Base-by-base conservation (phyloP, 2,113 vertebrate genomes). In the Paracanthobrama guichenoti region DNA sequence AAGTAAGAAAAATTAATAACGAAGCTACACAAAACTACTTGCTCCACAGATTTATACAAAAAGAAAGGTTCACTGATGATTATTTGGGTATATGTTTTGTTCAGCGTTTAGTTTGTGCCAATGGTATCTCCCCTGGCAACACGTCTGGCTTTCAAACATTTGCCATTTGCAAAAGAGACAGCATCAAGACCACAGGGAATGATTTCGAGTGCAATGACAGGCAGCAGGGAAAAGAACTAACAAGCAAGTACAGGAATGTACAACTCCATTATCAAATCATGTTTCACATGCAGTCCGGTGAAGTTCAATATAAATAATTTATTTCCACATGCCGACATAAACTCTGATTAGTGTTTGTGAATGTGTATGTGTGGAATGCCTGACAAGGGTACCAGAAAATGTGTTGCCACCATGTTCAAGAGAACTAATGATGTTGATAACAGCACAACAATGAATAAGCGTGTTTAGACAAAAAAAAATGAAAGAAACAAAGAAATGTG, bases 251-350 rank as follows among this genome's bases (percentile, higher is more conserved):
- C 67, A 50, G 10, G 44, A 80, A 88, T 86, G 83, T 79, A 86
- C 80, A 28, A 88, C 90, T 91, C 85, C 89, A 92, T 93, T 92
- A 93, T 91, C 91, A 88, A 92, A 89, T 88, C 85, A 88, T 89
- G 85, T 72, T 80, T 89, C 82, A 90, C 87, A 79, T 59, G 75
- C 77, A 60, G 57, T 59, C 50, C 87, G 78, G 84, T 85, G 88
- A 87, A 81, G 66, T 82, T 91, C 80, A 88, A 85, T 80, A 87
- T 91, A 66, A 92, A 92, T 90, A 90, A 89, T 91, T 89, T 88
- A 91, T 78, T 71, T 4, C 16, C 72, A 85, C 48, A 86, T 67
- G 71, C 35, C 24, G 48, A 79, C 73, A 66, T 59, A 14, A 31
- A 60, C 74, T 79, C 79, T 79, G 85, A 90, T 85, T 44, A 50